These are phyloP conservation scores for Pygoscelis adeliae DNA, from an alignment of 2,113 vertebrate species.

Conservation along the genomic window DNA sequence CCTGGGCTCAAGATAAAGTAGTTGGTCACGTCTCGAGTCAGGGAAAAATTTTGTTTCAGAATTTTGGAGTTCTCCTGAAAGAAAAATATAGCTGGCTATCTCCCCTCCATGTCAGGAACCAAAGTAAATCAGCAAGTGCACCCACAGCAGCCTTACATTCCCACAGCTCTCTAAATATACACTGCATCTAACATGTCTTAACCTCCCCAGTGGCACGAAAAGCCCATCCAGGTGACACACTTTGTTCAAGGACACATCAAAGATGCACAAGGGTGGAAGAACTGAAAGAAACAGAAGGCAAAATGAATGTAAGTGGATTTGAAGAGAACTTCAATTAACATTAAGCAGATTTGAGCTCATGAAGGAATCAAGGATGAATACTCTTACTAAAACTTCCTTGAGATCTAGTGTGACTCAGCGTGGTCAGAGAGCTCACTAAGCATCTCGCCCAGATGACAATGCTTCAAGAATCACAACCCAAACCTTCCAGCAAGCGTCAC, in stretches of 20 bases:
- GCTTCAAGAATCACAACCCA: not conserved
- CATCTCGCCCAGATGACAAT: not conserved
- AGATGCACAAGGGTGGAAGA: not conserved
- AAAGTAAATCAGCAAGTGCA: not conserved
- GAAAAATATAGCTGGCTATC: not conserved
- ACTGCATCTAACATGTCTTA: not conserved
- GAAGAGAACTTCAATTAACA: not conserved
- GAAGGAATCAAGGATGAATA: not conserved
- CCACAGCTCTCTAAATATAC: not conserved
- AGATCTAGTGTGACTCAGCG: not conserved
- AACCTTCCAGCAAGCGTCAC: conserved; percentile 19
- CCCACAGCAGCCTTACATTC: not conserved
- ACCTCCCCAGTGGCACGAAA: not conserved
- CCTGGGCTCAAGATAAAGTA: conserved; percentile 55
- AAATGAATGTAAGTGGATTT: not conserved
- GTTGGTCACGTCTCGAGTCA: conserved; percentile 40
- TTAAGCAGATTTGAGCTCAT: not conserved
- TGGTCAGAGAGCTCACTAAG: not conserved
- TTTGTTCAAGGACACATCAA: not conserved
- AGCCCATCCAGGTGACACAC: not conserved
- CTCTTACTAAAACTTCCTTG: not conserved
- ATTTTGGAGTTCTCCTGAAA: conserved; percentile 19
- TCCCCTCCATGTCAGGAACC: not conserved
- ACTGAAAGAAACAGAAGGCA: not conserved
- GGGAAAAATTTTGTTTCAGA: not conserved